Evolutionary conservation across 2,113 vertebrate species (phyloP), one percentile per base, ranked within the genome.

Genomic region (Gallinago undulata): DNA sequence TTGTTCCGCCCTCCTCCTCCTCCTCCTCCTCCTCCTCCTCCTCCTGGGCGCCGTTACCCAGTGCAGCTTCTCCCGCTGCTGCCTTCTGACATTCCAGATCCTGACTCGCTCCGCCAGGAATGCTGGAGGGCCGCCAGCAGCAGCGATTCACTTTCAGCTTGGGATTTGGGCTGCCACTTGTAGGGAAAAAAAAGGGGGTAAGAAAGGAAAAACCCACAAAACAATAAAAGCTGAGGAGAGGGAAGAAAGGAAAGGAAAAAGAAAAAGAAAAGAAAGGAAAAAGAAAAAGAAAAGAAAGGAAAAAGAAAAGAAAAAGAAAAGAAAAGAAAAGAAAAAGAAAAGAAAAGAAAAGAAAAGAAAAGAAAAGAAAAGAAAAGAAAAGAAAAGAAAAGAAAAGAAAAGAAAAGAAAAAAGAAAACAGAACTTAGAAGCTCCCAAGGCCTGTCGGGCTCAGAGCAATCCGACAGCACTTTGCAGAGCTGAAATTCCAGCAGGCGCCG

Each of bases 121-220:
- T 98, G 98, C 98, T 98, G 98, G 98, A 97, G 72, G 76, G 81
- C 73, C 33, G 98, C 98, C 98, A 98, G 97, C 94, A 94, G 97
- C 98, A 97, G 94, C 93, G 97, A 98, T 98, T 98, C 96, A 75
- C 97, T 98, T 98, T 98, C 98, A 98, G 96, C 97, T 98, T 95
- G 95, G 97, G 96, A 96, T 97, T 94, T 93, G 90, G 95, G 96
- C 94, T 97, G 98, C 97, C 97, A 98, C 98, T 97, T 94, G 97
- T 51, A 95, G 82, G 95, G 94, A 50, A 76, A 89, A 96, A 74
- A 89, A 35, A n/a, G 7, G 45, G 45, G 9, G 19, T 7, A 47
- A 47, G 19, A 48, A 48, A 48, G 47, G 21, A 48, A 21, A 48
- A 48, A 48, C 21, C 10, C 47, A 48, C 19, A 48, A 22, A 48